Percentiles rank a stretch among this genome's conserved stretches.
Evolutionary conservation across 2,888 invertebrate genomes (phyloP).

Genomic region (Caenorhabditis japonica): DNA sequence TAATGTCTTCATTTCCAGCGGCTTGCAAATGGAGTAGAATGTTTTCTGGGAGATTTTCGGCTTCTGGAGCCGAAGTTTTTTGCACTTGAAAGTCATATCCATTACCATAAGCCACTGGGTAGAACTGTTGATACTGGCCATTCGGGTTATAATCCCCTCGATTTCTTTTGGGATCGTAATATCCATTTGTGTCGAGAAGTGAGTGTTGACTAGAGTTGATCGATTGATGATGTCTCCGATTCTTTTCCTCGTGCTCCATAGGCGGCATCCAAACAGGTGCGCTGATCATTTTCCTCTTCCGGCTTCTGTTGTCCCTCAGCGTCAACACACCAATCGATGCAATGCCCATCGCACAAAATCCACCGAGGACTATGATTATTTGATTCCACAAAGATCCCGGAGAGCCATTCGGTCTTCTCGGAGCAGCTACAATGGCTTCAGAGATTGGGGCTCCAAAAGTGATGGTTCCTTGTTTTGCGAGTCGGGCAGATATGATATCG

Average conservation of each 20-base stretch:
- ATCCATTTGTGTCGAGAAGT: conserved; percentile 5
- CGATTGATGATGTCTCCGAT: conserved; percentile 28
- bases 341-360: conserved; percentile 5
- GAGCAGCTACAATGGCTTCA: conserved; percentile 41
- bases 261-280: conserved; percentile 62
- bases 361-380: conserved; percentile 2
- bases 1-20: conserved; percentile 4
- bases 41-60: conserved; percentile 1
- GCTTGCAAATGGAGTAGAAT: conserved; percentile 29
- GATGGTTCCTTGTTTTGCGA: conserved; percentile 59
- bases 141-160: background rate
- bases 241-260: conserved; percentile 2
- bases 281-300: conserved; percentile 50
- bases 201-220: conserved; percentile 24
- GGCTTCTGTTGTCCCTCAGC: conserved; percentile 23
- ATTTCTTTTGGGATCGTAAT: conserved; percentile 8
- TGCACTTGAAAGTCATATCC: background rate
- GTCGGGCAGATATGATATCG: conserved; percentile 65
- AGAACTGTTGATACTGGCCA: background rate
- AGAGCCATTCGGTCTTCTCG: background rate
- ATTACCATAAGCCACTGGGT: background rate
- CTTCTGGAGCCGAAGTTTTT: background rate
- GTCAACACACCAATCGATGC: conserved; percentile 13
- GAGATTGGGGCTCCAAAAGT: conserved; percentile 48
- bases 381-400: background rate